Evolutionary conservation across 2,113 vertebrate genomes (phyloP).

Genomic region (Stegostoma tigrinum): DNA sequence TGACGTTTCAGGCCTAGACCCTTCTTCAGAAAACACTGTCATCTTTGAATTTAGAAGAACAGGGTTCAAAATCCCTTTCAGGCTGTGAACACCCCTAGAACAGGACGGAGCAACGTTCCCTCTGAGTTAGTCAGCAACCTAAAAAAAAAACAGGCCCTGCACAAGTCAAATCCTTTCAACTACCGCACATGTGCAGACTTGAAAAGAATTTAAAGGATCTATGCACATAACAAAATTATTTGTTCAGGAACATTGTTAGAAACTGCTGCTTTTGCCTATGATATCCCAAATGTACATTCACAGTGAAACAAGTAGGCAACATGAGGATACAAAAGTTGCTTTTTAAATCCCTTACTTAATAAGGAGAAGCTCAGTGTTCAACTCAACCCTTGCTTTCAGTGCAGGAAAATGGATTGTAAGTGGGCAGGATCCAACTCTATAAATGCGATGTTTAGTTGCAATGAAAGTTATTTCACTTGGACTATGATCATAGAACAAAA

Average conservation of each 20-base stretch:
- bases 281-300: background rate
- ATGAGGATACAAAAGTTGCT: background rate
- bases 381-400: background rate
- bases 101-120: background rate
- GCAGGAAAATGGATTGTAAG: background rate
- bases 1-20: too few relatives aligned
- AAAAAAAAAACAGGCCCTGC: background rate
- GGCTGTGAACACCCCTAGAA: background rate
- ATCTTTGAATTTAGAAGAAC: background rate
- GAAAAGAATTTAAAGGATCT: background rate
- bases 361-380: background rate
- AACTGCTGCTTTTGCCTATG: background rate
- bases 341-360: background rate
- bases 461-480: background rate
- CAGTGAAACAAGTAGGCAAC: background rate
- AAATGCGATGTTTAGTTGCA: background rate
- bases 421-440: background rate
- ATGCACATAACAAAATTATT: background rate
- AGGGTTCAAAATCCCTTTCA: background rate
- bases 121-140: background rate
- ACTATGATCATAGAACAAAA: background rate
- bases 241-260: background rate
- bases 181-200: background rate
- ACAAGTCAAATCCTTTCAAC: background rate
- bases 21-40: background rate